Percentiles rank a stretch among this genome's conserved stretches.
Evolutionary conservation across 2,797 vertebrate genomes (phyloP).

Genomic region (Acomys russatus): DNA sequence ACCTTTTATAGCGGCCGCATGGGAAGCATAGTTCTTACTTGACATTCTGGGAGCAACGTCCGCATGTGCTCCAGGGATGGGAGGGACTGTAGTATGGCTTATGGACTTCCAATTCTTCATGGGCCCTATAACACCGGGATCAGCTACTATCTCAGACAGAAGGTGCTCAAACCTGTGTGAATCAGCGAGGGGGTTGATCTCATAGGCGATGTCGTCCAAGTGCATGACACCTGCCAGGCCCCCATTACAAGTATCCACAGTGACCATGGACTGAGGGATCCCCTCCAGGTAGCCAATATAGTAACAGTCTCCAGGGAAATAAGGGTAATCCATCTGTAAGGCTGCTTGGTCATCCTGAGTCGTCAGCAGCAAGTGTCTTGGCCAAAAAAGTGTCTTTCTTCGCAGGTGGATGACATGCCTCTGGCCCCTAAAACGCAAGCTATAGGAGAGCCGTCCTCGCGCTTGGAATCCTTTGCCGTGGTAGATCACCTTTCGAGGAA

Average conservation of each 20-base stretch:
- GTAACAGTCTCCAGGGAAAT: constrained; percentile 80
- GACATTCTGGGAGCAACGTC: neutral
- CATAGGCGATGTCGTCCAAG: constrained; percentile 76
- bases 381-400: constrained; percentile 50
- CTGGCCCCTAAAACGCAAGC: constrained; percentile 70
- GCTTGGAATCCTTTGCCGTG: rapidly evolving
- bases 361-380: neutral
- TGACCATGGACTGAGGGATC: constrained; percentile 78
- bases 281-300: constrained; percentile 83
- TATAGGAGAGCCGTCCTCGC: constrained; percentile 68
- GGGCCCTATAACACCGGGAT: rapidly evolving
- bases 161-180: constrained; percentile 80
- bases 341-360: constrained; percentile 58
- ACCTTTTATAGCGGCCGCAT: rapidly evolving
- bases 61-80: rapidly evolving
- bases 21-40: neutral
- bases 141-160: constrained; percentile 80
- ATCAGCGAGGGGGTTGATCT: constrained; percentile 81
- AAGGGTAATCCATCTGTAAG: constrained; percentile 46
- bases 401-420: constrained; percentile 74
- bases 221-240: constrained; percentile 82
- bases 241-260: constrained; percentile 79
- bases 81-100: rapidly evolving
- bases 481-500: constrained; percentile 73
- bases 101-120: rapidly evolving